Evolutionary conservation across 2,888 invertebrate genomes (phyloP).

Genomic region (Rapana venosa): DNA sequence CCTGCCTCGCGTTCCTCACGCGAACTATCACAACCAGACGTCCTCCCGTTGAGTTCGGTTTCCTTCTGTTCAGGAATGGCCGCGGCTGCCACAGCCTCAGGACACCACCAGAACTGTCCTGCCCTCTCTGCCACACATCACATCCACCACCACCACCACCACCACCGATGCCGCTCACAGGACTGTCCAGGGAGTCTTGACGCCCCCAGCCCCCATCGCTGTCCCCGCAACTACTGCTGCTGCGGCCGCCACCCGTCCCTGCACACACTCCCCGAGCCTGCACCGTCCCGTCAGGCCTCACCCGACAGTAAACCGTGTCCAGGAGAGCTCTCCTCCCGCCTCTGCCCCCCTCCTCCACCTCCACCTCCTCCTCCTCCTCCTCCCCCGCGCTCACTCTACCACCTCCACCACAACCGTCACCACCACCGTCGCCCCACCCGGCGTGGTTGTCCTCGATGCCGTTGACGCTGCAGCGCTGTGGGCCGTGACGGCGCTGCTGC

Average conservation of each 20-base stretch:
- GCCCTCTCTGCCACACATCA: slow-evolving; percentile 1
- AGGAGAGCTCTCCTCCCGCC: neutral
- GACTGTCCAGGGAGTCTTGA: neutral
- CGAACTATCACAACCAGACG: neutral
- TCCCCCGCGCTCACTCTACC: neutral
- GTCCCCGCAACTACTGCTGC: neutral
- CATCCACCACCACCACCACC: no score
- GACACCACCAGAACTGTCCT: neutral
- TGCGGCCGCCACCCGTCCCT: neutral
- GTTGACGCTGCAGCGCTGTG: neutral
- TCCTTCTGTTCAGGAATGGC: neutral
- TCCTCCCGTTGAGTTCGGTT: neutral
- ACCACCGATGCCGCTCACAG: neutral
- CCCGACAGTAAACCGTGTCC: neutral
- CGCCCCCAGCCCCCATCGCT: neutral
- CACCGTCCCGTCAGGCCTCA: neutral
- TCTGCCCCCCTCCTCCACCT: neutral
- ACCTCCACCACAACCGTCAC: neutral
- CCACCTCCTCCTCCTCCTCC: neutral
- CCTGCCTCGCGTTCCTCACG: neutral
- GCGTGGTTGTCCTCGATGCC: neutral
- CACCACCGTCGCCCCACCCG: neutral
- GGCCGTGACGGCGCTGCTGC: neutral
- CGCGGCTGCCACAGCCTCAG: neutral
- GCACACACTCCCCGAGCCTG: neutral